These are phyloP conservation scores for Idaea straminata DNA, from an alignment of 2,888 invertebrate species.

Conservation along the genomic window DNA sequence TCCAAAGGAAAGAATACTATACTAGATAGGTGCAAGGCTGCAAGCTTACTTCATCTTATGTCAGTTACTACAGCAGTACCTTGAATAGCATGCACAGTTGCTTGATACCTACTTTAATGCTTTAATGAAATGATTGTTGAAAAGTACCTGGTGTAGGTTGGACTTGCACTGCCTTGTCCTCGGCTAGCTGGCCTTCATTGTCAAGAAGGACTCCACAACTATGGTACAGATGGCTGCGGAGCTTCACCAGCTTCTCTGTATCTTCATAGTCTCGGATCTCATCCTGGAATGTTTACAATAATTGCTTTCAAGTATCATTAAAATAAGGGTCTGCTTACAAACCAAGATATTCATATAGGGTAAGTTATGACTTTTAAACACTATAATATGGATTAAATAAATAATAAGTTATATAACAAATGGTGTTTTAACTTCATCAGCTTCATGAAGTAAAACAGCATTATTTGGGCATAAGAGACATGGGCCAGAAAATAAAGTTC, in stretches of 20 bases:
- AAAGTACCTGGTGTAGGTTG: constrained; percentile 29
- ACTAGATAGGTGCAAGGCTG: too few species aligned
- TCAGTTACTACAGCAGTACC: neutral
- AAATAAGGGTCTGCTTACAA: neutral
- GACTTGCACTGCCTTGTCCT: constrained; percentile 62
- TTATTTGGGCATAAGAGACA: too few species aligned
- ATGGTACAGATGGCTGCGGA: constrained; percentile 56
- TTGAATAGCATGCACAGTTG: too few species aligned
- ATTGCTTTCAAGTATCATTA: neutral
- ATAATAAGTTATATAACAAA: too few species aligned
- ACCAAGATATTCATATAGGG: too few species aligned
- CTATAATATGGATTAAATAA: too few species aligned
- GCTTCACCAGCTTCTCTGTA: constrained; percentile 50
- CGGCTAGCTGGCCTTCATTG: constrained; percentile 49
- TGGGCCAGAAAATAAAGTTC: neutral
- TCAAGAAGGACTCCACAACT: constrained; percentile 63
- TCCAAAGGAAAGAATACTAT: too few species aligned
- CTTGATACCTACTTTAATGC: too few species aligned
- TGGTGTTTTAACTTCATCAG: too few species aligned
- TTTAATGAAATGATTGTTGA: neutral
- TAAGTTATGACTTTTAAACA: too few species aligned
- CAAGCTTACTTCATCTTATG: too few species aligned
- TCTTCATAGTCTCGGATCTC: constrained; percentile 66
- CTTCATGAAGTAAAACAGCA: too few species aligned
- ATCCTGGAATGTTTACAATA: constrained; percentile 47